These are phyloP conservation scores for Coleophora deauratella DNA, from an alignment of 2,888 invertebrate species.

Conservation along the genomic window DNA sequence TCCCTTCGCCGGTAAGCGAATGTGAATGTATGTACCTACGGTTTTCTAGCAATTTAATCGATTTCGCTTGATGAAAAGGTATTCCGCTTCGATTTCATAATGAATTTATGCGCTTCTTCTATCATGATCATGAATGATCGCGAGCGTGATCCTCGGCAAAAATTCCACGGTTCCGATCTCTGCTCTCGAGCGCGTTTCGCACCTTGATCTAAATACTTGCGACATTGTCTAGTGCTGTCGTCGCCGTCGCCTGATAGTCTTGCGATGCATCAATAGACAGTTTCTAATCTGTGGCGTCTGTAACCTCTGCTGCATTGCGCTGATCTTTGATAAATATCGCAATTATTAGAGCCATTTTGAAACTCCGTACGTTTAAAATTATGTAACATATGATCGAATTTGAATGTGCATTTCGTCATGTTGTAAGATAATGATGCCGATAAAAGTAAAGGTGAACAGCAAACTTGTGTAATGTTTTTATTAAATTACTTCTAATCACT, in stretches of 20 bases:
- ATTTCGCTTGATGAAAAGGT: slow-evolving; percentile 24
- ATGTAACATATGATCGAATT: too few species aligned
- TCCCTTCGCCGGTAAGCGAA: slow-evolving; percentile 1
- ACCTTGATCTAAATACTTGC: slow-evolving; percentile 74
- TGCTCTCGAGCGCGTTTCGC: slow-evolving; percentile 66
- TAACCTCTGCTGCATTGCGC: too few species aligned
- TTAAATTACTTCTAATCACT: too few species aligned
- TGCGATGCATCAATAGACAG: slow-evolving; percentile 37
- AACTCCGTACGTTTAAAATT: too few species aligned
- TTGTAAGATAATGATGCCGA: too few species aligned
- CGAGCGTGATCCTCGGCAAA: slow-evolving; percentile 61
- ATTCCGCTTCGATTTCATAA: slow-evolving; percentile 43
- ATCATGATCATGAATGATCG: slow-evolving; percentile 34
- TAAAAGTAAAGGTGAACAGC: too few species aligned
- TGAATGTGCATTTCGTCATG: too few species aligned
- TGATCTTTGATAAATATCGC: background rate
- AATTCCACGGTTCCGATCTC: slow-evolving; percentile 64
- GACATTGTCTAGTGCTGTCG: slow-evolving; percentile 63
- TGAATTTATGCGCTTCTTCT: slow-evolving; percentile 47
- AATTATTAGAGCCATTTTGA: too few species aligned
- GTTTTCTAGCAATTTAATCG: slow-evolving; percentile 12
- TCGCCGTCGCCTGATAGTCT: slow-evolving; percentile 24
- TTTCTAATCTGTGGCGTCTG: slow-evolving; percentile 5
- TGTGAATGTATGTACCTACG: slow-evolving; percentile 1
- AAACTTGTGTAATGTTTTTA: too few species aligned